Percentiles rank a stretch among this genome's conserved stretches.
phyloP scores from a whole-genome alignment of 2,113 vertebrate species.

The Meleagris gallopavo region DNA sequence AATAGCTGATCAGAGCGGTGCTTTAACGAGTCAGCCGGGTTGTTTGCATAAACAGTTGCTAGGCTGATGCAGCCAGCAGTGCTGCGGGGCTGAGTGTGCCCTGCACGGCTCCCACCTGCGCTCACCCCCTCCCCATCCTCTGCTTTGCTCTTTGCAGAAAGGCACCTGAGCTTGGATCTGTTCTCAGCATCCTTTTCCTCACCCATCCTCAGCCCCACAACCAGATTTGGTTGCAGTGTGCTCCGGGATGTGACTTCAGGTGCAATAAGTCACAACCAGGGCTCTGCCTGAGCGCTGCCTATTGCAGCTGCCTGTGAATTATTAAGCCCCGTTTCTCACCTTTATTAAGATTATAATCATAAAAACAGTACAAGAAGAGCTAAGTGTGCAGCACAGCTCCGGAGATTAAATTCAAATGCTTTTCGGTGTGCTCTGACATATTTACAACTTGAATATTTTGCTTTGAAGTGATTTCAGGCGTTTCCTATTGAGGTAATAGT shows the following conservation, averaged over 20 bases:
- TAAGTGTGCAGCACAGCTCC: neutral
- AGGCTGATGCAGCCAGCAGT: constrained; percentile 1
- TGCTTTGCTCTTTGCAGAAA: neutral
- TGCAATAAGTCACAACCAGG: neutral
- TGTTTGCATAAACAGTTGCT: constrained; percentile 31
- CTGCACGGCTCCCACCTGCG: neutral
- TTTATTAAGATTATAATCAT: neutral
- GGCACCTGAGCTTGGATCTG: neutral
- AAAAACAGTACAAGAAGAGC: neutral
- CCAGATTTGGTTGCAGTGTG: fast-evolving
- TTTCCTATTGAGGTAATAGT: neutral
- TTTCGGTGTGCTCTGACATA: neutral
- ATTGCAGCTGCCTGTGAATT: neutral
- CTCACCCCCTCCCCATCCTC: neutral
- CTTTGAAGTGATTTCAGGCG: constrained; percentile 12
- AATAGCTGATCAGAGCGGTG: constrained; percentile 32
- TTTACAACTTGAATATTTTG: constrained; percentile 38
- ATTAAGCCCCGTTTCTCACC: neutral
- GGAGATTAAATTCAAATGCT: constrained; percentile 12
- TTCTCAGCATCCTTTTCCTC: neutral
- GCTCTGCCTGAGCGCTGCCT: neutral
- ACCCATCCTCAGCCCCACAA: fast-evolving
- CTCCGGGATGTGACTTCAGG: neutral
- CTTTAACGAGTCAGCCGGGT: constrained; percentile 32
- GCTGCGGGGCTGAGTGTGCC: neutral